phyloP scores from a whole-genome alignment of 2,113 vertebrate species.

The Pangasianodon hypophthalmus region DNA sequence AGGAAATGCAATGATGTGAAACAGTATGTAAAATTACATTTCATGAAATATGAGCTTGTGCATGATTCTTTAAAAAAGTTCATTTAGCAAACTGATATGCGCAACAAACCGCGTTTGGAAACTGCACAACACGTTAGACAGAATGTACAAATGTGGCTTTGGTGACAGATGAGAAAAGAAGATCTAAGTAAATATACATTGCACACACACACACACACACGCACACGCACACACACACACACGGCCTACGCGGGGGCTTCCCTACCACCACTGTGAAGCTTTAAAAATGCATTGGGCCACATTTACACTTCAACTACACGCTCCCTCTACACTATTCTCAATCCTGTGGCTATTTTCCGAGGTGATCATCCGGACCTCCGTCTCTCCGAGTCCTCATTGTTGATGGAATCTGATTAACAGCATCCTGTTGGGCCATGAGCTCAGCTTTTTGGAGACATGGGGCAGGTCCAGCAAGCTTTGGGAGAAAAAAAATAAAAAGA shows the following conservation, averaged over 20 bases:
- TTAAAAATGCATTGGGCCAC: conserved; percentile 28
- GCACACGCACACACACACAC: not conserved
- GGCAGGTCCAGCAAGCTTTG: conserved; percentile 69
- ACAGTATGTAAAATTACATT: conserved; percentile 81
- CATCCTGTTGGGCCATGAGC: conserved; percentile 61
- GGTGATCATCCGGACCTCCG: conserved; percentile 8
- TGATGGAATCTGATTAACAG: conserved; percentile 57
- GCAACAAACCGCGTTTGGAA: conserved; percentile 65
- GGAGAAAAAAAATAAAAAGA: conserved; percentile 59
- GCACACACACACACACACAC: not conserved
- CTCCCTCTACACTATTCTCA: not conserved
- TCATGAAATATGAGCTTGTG: conserved; percentile 76
- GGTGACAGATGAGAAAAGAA: conserved; percentile 56
- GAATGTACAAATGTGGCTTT: conserved; percentile 59
- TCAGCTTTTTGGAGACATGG: conserved; percentile 68
- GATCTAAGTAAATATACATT: conserved; percentile 50
- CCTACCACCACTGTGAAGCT: conserved; percentile 18
- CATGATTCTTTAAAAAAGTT: conserved; percentile 75
- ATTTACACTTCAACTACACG: conserved; percentile 40
- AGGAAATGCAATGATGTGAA: conserved; percentile 76
- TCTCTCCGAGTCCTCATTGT: conserved; percentile 37
- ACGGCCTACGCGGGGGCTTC: conserved; percentile 3
- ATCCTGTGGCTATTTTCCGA: conserved; percentile 22
- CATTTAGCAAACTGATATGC: conserved; percentile 73
- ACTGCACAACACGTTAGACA: conserved; percentile 56